Evolutionary conservation across 2,113 vertebrate species (phyloP), one percentile per base, ranked within the genome.

Genomic region (Ondatra zibethicus): DNA sequence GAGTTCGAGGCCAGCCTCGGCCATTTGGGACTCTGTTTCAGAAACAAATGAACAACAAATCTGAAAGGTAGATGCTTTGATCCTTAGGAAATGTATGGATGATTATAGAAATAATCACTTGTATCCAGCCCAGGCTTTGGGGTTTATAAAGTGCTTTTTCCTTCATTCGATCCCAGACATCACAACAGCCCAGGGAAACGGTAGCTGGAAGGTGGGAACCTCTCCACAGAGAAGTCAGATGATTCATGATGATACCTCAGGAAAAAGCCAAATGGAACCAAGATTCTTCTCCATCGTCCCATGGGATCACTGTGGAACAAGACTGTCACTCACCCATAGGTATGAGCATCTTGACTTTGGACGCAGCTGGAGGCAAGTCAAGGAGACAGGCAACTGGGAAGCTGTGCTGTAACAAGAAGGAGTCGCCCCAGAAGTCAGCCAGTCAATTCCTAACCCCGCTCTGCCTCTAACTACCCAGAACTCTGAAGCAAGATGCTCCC

Each of bases 131-230:
- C 29, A 50, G 29, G 31, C 31, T 50, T 68, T 1, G 31, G 58
- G 13, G n/a, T 31, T 31, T 65, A 27, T 85, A 65, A 85, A 85
- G 58, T 29, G 4, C 14, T 61, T 42, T 45, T 31, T 7, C 45
- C 65, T n/a, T 33, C 65, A 50, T 27, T 70, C 8, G 65, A 33
- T 50, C 85, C 19, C 65, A 70, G 33, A 50, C 29, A 9, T 9
- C 85, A n/a, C 3, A 0, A 36, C 33, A n/a, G 5, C 31, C 45
- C 1, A 16, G 10, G 23, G 19, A 33, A 68, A 36, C 1, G 5
- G 9, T 31, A 36, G 63, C 16, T 33, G 63, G 13, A 21, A 31
- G 25, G 17, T 33, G 61, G 65, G 63, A 70, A 52, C 17, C 42
- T 36, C 36, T 50, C 11, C 31, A 25, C 11, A 50, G 65, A 70